A percentile compares a stretch with the other conserved stretches of the same genome.
Evolutionary conservation across 2,113 vertebrate species (phyloP).

Genomic region (Mastomys coucha): DNA sequence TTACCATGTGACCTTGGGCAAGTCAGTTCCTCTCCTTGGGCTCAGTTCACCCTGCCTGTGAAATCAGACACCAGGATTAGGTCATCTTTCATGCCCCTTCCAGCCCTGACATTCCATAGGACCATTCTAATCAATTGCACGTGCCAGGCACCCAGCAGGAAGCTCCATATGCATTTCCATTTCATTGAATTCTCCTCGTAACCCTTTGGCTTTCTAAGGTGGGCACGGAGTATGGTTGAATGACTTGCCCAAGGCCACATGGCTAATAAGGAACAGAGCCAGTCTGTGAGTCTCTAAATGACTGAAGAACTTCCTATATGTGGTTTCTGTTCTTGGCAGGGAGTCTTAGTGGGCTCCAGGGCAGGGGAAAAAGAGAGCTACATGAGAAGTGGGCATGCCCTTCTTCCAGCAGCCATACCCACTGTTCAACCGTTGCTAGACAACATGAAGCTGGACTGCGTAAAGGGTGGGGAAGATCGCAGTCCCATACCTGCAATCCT

Average conservation of each 20-base stretch:
- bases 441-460: background rate
- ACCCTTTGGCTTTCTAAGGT: conserved; percentile 32
- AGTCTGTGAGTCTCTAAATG: background rate
- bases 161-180: conserved; percentile 11
- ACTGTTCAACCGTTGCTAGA: background rate
- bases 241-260: conserved; percentile 64
- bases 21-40: conserved; percentile 61
- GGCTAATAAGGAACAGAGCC: conserved; percentile 53
- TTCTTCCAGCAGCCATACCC: background rate
- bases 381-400: background rate
- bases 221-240: conserved; percentile 21
- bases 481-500: background rate
- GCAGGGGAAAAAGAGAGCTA: background rate
- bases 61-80: conserved; percentile 68
- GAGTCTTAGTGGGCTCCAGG: background rate
- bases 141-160: conserved; percentile 62
- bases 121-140: conserved; percentile 61
- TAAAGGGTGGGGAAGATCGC: background rate
- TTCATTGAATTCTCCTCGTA: conserved; percentile 14
- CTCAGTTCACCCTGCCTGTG: conserved; percentile 61
- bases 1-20: conserved; percentile 71
- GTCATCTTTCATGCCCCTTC: conserved; percentile 62
- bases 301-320: background rate
- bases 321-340: background rate
- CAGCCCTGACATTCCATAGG: conserved; percentile 61